Evolutionary conservation across 1,140 invertebrate genomes (phyloP), one percentile per base, ranked within the genome.

Genomic region (Prorops nasuta): DNA sequence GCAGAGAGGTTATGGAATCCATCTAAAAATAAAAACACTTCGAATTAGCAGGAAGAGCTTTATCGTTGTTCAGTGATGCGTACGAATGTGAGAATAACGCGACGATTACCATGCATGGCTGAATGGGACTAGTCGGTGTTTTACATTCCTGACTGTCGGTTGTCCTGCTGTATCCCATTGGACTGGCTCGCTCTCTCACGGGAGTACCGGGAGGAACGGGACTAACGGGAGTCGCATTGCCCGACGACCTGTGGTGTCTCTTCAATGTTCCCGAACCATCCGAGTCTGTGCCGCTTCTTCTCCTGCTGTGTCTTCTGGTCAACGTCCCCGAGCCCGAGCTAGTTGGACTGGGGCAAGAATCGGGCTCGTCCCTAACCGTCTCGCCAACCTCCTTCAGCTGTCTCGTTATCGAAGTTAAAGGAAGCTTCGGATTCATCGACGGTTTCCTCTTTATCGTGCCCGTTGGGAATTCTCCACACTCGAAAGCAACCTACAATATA

Each of bases 401-500:
- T n/a, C 92, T 79, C 1, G 92, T 94, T 64, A 92, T 94, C 46
- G 89, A 90, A 7, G 92, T 95, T 35, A 96, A 67, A 0, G 92
- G 92, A n/a, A 94, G 81, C 69, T 92, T 92, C 0, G 90, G 90
- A 66, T 90, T 91, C 85, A 91, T 89, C 6, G 89, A 90, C 0
- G 91, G 91, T 66, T 93, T 93, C 17, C 91, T 79, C 68, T 94
- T 94, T 35, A 94, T 94, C 19, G 91, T 94, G 14, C 83, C 83
- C 0, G 74, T 77, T 32, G 75, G 76, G 54, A 81, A 77, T 51
- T 76, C 75, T 1, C 74, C 73, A 21, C 74, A 77, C 34, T 78
- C 74, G 20, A 74, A 76, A 0, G 73, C 73, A 32, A 72, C 83
- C 84, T 85, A 38, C 7, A 7, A 15, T 21, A 36, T 15, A 44